Percentiles rank a stretch among this genome's conserved stretches.
phyloP scores from a whole-genome alignment of 2,888 invertebrate species.

The Pycnomerus fuliginosus region DNA sequence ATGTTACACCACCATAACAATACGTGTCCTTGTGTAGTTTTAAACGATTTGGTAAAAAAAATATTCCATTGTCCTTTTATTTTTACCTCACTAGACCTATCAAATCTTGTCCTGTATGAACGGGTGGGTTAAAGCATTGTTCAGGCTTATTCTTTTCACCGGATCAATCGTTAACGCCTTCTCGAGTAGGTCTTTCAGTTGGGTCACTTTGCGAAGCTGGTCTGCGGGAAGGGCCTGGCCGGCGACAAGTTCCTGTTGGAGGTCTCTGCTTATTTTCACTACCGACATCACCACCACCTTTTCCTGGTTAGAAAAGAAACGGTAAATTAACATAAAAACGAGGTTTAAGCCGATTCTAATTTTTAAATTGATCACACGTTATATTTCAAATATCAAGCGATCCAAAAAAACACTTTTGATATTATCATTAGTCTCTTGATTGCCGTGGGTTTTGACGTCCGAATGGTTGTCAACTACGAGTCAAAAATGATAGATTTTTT shows the following conservation, averaged over 20 bases:
- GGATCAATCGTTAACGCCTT: conserved; percentile 91
- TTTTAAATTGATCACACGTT: too few species aligned
- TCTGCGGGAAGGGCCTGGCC: conserved; percentile 85
- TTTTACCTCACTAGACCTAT: conserved; percentile 44
- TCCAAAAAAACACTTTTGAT: too few species aligned
- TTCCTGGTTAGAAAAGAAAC: conserved; percentile 67
- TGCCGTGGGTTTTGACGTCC: too few species aligned
- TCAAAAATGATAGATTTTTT: too few species aligned
- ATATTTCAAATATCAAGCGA: too few species aligned
- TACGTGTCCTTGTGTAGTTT: conserved; percentile 9
- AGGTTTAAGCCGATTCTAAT: too few species aligned
- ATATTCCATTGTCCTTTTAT: conserved; percentile 9
- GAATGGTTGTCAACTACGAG: too few species aligned
- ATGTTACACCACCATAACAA: conserved; percentile 9
- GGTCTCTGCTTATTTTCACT: conserved; percentile 80
- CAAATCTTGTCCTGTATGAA: conserved; percentile 94
- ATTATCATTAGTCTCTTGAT: too few species aligned
- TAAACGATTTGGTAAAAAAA: conserved; percentile 7
- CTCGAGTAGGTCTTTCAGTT: conserved; percentile 90
- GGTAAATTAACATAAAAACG: conserved; percentile 17
- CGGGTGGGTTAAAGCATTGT: conserved; percentile 90
- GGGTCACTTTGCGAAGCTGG: conserved; percentile 87
- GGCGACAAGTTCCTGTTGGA: conserved; percentile 84
- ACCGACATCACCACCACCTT: conserved; percentile 95
- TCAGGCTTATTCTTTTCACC: conserved; percentile 88